Percentiles rank a stretch among this genome's conserved stretches.
phyloP scores from a whole-genome alignment of 2,888 invertebrate genomes.

The Campopleginae sp. region DNA sequence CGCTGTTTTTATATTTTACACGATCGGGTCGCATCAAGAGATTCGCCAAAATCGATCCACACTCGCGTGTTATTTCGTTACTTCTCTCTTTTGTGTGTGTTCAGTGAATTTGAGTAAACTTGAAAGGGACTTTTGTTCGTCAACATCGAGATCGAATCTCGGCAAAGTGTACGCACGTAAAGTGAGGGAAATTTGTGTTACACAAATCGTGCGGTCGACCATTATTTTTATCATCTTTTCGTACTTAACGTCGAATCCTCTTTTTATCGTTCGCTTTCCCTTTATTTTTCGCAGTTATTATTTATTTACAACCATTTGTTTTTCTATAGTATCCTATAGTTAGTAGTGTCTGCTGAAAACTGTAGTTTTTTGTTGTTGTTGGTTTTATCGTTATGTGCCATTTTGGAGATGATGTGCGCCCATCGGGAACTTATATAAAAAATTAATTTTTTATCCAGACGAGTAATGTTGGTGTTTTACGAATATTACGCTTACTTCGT shows the following conservation, averaged over 20 bases:
- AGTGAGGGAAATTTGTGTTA: conserved; percentile 70
- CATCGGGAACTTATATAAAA: conserved; percentile 82
- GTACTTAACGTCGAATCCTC: conserved; percentile 81
- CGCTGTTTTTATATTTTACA: conserved; percentile 29
- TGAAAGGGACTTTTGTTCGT: not conserved
- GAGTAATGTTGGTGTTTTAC: conserved; percentile 83
- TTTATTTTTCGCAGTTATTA: conserved; percentile 77
- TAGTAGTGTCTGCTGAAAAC: conserved; percentile 74
- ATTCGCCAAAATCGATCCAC: conserved; percentile 4
- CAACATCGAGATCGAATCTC: conserved; percentile 16
- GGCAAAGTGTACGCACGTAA: conserved; percentile 57
- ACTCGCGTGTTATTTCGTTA: not conserved
- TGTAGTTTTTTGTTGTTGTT: conserved; percentile 49
- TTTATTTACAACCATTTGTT: conserved; percentile 81
- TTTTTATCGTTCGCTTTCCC: conserved; percentile 78
- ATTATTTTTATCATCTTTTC: conserved; percentile 66
- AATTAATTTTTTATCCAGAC: conserved; percentile 80
- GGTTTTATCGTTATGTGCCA: conserved; percentile 76
- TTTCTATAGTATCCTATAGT: conserved; percentile 72
- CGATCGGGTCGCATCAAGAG: conserved; percentile 48
- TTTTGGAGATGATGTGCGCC: conserved; percentile 82
- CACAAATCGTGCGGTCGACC: conserved; percentile 72
- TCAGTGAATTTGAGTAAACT: not conserved
- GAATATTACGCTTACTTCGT: conserved; percentile 70
- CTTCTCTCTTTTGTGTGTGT: not conserved